These are phyloP conservation scores for Actinia equina DNA, from an alignment of 64 coral and sea anemone genomes.

Conservation along the genomic window DNA sequence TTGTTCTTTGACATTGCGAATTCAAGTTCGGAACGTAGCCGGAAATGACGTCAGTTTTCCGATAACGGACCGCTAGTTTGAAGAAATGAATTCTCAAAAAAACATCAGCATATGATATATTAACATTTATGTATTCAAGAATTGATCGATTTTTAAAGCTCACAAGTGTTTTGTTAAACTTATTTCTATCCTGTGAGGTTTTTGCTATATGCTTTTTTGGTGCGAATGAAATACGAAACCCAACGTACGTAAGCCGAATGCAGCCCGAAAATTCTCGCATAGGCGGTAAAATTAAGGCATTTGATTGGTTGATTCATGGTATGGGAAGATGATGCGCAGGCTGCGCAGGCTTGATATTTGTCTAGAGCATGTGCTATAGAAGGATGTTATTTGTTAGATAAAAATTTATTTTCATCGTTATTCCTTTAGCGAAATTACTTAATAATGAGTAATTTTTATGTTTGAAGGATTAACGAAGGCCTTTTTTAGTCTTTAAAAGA, in stretches of 20 bases:
- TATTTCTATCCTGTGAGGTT: no score
- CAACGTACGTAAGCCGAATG: not conserved
- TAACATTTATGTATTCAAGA: no score
- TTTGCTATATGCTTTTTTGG: not conserved
- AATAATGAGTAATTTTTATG: not conserved
- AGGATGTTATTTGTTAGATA: not conserved
- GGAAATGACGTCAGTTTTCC: not conserved
- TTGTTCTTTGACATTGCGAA: not conserved
- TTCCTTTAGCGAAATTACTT: not conserved
- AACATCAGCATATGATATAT: not conserved
- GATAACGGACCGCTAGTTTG: not conserved
- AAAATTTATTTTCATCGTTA: not conserved
- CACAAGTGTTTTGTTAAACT: not conserved
- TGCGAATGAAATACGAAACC: not conserved
- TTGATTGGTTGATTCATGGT: conserved; percentile 32
- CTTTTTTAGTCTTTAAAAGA: not conserved
- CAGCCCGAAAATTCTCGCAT: not conserved
- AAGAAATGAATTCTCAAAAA: not conserved
- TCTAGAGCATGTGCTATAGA: not conserved
- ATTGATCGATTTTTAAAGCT: not conserved
- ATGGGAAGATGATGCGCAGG: not conserved
- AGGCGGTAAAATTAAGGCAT: not conserved
- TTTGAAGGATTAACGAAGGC: not conserved
- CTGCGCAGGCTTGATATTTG: not conserved
- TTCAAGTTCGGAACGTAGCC: not conserved